phyloP scores from a whole-genome alignment of 1,140 invertebrate genomes.

The Homarus americanus region DNA sequence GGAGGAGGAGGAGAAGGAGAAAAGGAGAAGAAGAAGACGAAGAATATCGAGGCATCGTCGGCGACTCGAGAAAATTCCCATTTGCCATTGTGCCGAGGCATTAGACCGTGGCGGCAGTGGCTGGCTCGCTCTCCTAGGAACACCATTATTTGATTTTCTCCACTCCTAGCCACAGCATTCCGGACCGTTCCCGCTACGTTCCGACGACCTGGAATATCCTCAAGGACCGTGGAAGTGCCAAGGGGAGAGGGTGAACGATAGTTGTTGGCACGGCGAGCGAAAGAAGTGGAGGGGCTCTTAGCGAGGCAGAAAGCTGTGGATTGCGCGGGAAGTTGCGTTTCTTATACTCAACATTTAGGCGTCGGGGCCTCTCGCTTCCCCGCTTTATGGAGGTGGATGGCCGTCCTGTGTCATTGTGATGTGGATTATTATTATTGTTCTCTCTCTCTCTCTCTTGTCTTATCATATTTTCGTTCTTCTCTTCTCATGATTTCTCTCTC shows the following conservation, averaged over 20 bases:
- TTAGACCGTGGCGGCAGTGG: constrained; percentile 25
- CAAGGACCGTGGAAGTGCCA: not conserved
- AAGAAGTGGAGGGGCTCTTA: not conserved
- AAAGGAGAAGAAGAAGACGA: no score
- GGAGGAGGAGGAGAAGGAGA: no score
- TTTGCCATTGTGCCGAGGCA: constrained; percentile 42
- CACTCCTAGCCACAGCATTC: not conserved
- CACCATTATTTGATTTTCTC: constrained; percentile 22
- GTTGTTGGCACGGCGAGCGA: not conserved
- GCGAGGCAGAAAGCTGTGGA: constrained; percentile 6
- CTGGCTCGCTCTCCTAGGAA: not conserved
- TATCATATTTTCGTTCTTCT: no score
- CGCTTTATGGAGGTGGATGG: constrained; percentile 39
- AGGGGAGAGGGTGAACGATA: not conserved
- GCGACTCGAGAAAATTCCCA: constrained; percentile 38
- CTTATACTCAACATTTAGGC: constrained; percentile 26
- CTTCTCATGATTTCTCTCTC: constrained; percentile 7
- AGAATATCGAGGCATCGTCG: constrained; percentile 20
- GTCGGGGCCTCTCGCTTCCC: not conserved
- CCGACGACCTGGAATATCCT: not conserved
- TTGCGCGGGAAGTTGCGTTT: not conserved
- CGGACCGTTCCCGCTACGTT: not conserved
- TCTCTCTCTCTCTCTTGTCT: constrained; percentile 8
- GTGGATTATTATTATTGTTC: not conserved
- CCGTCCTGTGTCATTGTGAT: constrained; percentile 26